These are phyloP conservation scores for Cosmorhoe ocellata DNA, from an alignment of 2,888 invertebrate species.

Conservation along the genomic window DNA sequence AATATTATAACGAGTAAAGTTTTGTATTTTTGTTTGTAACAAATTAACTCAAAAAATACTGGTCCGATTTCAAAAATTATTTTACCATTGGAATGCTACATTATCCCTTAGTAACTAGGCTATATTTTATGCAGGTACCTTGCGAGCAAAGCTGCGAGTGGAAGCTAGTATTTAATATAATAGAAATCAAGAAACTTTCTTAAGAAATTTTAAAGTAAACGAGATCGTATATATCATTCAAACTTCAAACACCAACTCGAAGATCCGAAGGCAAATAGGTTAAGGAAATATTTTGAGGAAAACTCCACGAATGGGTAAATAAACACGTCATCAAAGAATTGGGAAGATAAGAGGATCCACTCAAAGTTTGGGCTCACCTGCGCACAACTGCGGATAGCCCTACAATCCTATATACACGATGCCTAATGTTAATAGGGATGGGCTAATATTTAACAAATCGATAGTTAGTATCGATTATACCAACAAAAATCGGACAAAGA, in stretches of 20 bases:
- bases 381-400: conserved; percentile 38
- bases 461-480: no score
- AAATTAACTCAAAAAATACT: no score
- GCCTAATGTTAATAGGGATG: conserved; percentile 29
- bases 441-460: background rate
- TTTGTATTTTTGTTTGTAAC: no score
- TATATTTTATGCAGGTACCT: no score
- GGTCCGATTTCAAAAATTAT: no score
- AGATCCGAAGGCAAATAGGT: conserved; percentile 30
- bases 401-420: conserved; percentile 29
- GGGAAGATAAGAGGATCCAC: conserved; percentile 31
- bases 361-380: conserved; percentile 40
- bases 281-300: conserved; percentile 28
- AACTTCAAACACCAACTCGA: conserved; percentile 19
- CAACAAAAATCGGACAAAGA: no score
- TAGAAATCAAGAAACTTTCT: background rate
- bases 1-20: no score
- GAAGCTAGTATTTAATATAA: no score
- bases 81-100: no score
- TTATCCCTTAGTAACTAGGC: no score
- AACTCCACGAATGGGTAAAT: conserved; percentile 32
- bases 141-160: no score
- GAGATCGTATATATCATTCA: conserved; percentile 10
- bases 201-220: background rate
- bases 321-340: conserved; percentile 43